A percentile compares a stretch with the other conserved stretches of the same genome.
phyloP scores from a whole-genome alignment of 2,113 vertebrate species.

The Notothenia rossii region DNA sequence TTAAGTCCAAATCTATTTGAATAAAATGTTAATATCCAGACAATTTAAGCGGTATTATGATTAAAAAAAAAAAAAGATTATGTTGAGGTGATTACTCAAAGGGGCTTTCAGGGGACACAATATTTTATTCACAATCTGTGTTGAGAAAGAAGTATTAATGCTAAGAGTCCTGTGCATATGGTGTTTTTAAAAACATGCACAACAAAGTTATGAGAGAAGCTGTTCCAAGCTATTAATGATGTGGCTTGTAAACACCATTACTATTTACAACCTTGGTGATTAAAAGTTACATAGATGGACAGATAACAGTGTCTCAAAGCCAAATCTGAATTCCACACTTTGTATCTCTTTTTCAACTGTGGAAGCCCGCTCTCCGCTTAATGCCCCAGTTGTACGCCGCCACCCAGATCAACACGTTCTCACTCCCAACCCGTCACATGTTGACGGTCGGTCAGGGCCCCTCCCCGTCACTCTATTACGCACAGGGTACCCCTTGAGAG shows the following conservation, averaged over 20 bases:
- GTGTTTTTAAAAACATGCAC: background rate
- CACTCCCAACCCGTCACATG: too few species aligned
- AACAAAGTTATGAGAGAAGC: background rate
- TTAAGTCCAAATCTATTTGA: constrained; percentile 20
- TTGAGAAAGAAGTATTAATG: constrained; percentile 3
- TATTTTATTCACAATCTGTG: background rate
- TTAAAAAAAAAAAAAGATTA: background rate
- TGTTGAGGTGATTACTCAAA: constrained; percentile 4
- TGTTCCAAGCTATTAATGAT: constrained; percentile 23
- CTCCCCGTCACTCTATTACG: too few species aligned
- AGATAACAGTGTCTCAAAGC: background rate
- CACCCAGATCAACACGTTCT: constrained; percentile 45
- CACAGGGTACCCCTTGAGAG: too few species aligned
- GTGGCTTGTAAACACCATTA: constrained; percentile 13
- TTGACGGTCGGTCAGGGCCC: too few species aligned
- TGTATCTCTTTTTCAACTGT: constrained; percentile 45
- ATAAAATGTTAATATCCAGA: constrained; percentile 13
- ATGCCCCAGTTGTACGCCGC: constrained; percentile 60
- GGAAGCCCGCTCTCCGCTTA: constrained; percentile 10
- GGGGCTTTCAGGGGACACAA: background rate
- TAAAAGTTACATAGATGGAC: background rate
- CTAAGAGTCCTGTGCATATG: constrained; percentile 9
- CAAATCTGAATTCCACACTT: constrained; percentile 8
- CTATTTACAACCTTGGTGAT: constrained; percentile 5
- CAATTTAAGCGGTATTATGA: background rate